Conservation (phyloP, 2,797 vertebrate genomes). For the Sebastes dallii region DNA sequence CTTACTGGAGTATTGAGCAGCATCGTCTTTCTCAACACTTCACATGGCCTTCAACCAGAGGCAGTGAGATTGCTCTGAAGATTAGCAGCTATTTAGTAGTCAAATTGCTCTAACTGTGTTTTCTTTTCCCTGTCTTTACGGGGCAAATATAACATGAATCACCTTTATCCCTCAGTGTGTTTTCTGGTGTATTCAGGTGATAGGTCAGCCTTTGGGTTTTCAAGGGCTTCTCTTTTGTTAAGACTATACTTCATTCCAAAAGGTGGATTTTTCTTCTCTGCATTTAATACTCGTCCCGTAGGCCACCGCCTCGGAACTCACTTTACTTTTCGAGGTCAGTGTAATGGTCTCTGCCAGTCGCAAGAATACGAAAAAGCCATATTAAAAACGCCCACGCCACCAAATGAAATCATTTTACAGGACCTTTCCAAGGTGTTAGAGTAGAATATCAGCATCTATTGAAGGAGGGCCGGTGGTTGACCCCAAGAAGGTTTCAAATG, state of each 20-base stretch:
- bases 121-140: not conserved
- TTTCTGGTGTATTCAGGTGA: not conserved
- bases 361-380: not conserved
- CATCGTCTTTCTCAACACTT: not conserved
- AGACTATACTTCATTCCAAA: not conserved
- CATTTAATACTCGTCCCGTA: not conserved
- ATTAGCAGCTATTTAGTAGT: slow-evolving; percentile 2
- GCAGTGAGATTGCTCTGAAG: not conserved
- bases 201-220: not conserved
- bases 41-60: slow-evolving; percentile 22
- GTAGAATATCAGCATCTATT: not conserved
- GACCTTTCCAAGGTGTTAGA: not conserved
- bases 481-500: not conserved
- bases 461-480: not conserved
- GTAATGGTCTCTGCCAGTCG: not conserved
- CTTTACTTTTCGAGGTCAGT: not conserved
- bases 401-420: not conserved
- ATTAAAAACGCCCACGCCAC: not conserved
- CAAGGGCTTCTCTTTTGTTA: not conserved
- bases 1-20: not conserved
- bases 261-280: not conserved
- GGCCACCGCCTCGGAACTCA: not conserved
- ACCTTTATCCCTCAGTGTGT: not conserved
- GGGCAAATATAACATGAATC: not conserved
- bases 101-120: not conserved